Evolutionary conservation across 1,140 invertebrate species (phyloP), one percentile per base, ranked within the genome.

Genomic region (Physella acuta): DNA sequence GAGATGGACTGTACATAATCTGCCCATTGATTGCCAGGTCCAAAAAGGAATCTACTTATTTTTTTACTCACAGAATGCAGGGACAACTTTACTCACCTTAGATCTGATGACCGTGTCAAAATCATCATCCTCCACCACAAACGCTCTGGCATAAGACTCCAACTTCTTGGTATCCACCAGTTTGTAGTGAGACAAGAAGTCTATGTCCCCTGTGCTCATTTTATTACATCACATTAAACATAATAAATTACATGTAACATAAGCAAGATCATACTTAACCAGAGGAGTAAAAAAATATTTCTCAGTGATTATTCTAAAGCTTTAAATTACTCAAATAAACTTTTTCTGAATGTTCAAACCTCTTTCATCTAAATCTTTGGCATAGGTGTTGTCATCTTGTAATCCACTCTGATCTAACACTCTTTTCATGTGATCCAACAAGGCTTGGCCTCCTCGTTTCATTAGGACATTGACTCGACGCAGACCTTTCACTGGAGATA

Each of bases 91-190:
- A n/a, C 60, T 14, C 71, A 85, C 83, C 49, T 75, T 73, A 26
- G 71, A 66, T 30, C 74, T 74, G 2, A 85, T 74, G 17, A 83
- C 75, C 3, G 78, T 76, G 68, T 85, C 79, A 64, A 76, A 78
- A 55, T 85, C 80, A n/a, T 79, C 76, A 71, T 85, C 83, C 60
- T 85, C 84, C 26, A 84, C 81, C 33, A 79, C 81, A 75, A 85
- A 85, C 3, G 82, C 80, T 51, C 76, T 73, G 11, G 81, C 84
- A 64, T 85, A 85, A 20, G 70, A 63, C 34, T 84, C 82, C 30
- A 85, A 56, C 44, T 82, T 80, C 2, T 73, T 75, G 0, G 76
- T 69, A 65, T 85, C 82, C 1, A 85, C 83, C 24, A 85, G 76
- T 20, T 78, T 71, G 68, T 85, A 85, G 66, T 83, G 81, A 3